Conservation (phyloP, 2,888 invertebrate genomes). For the Phaonia tiefii region DNA sequence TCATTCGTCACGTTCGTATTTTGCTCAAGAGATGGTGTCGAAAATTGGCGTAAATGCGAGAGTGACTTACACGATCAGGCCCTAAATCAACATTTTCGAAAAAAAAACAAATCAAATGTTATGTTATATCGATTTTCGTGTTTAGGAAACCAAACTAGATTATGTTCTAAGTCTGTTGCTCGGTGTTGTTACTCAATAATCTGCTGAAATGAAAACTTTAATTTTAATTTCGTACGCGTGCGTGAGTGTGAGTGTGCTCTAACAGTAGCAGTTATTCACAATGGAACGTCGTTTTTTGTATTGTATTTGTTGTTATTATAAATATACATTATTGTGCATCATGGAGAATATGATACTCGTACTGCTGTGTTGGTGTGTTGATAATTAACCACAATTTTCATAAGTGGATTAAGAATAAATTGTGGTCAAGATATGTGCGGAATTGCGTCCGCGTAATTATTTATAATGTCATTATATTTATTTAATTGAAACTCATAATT, state of each 20-base stretch:
- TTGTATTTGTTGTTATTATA: not conserved
- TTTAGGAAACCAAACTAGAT: too few species aligned
- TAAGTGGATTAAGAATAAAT: slow-evolving; percentile 54
- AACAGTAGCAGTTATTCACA: not conserved
- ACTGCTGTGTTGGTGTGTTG: slow-evolving; percentile 52
- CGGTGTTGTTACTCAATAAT: too few species aligned
- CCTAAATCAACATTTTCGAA: too few species aligned
- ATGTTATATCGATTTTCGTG: too few species aligned
- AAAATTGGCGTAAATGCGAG: too few species aligned
- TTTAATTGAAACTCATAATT: slow-evolving; percentile 25
- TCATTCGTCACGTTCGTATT: too few species aligned
- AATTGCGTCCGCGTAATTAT: not conserved
- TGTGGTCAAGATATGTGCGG: not conserved
- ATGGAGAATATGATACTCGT: slow-evolving; percentile 36
- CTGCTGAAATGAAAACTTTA: slow-evolving; percentile 19
- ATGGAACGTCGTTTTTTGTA: slow-evolving; percentile 2
- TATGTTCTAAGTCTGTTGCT: too few species aligned
- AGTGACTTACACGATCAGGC: too few species aligned
- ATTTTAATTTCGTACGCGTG: slow-evolving; percentile 4
- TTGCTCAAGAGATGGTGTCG: too few species aligned
- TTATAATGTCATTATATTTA: not conserved
- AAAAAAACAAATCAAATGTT: too few species aligned
- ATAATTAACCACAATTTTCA: slow-evolving; percentile 63
- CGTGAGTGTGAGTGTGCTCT: too few species aligned
- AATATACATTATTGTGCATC: slow-evolving; percentile 19